phyloP scores from a whole-genome alignment of 2,797 vertebrate species.

The Hypotaenidia okinawae region DNA sequence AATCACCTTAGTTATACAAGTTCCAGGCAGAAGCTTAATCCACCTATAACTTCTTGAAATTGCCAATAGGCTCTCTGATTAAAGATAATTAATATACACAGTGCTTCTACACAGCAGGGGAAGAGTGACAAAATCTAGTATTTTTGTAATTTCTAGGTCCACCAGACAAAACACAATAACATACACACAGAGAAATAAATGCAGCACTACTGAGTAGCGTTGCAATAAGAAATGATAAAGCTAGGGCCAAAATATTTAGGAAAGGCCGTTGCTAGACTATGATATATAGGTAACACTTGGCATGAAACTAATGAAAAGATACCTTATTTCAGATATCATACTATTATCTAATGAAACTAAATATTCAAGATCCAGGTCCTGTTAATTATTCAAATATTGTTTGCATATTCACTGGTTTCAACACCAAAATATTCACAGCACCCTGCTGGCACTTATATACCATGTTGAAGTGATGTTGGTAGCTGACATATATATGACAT shows the following conservation, averaged over 20 bases:
- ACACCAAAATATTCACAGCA: neutral
- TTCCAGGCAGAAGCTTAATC: neutral
- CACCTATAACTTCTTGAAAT: neutral
- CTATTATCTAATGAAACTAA: neutral
- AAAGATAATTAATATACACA: neutral
- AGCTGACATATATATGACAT: neutral
- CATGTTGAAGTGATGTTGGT: neutral
- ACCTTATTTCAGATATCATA: neutral
- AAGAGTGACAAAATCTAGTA: neutral
- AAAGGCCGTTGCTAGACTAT: neutral
- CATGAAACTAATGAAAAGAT: neutral
- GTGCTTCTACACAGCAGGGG: neutral
- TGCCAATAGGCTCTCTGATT: neutral
- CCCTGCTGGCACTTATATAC: neutral
- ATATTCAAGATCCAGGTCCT: neutral
- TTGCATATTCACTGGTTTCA: neutral
- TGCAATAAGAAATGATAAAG: neutral
- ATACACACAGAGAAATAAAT: neutral
- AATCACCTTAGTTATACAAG: neutral
- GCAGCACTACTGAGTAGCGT: neutral
- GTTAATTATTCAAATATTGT: neutral
- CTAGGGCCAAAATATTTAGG: neutral
- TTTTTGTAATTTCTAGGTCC: neutral
- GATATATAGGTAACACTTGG: neutral
- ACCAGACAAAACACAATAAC: neutral